These are phyloP conservation scores for Nebria ingens DNA, from an alignment of 1,140 invertebrate species.

Conservation along the genomic window DNA sequence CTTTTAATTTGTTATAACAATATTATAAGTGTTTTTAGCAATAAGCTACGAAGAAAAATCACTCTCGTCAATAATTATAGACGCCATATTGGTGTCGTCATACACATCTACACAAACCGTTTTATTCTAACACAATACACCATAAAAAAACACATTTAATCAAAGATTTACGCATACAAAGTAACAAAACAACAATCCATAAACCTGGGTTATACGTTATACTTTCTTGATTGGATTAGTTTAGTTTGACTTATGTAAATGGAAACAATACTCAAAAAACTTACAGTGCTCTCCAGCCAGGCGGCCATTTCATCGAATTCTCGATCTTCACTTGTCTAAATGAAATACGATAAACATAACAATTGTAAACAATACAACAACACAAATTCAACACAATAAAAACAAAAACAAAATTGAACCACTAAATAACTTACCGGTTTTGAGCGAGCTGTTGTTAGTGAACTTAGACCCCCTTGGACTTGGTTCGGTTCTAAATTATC, in stretches of 20 bases:
- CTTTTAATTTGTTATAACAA: no score
- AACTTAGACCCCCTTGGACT: slow-evolving; percentile 40
- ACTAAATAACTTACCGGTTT: slow-evolving; percentile 13
- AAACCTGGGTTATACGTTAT: no score
- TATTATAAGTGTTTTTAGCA: no score
- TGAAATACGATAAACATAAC: slow-evolving; percentile 27
- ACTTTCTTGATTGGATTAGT: background rate
- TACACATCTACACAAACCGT: background rate
- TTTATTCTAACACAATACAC: background rate
- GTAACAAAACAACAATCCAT: background rate
- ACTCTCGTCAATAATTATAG: no score
- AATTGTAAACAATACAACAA: slow-evolving; percentile 15
- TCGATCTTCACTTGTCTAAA: slow-evolving; percentile 60
- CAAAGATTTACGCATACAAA: no score
- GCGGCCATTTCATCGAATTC: slow-evolving; percentile 92
- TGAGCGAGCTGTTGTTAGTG: slow-evolving; percentile 26
- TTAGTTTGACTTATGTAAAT: slow-evolving; percentile 10
- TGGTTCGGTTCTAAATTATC: slow-evolving; percentile 58
- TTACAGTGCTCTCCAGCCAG: slow-evolving; percentile 58
- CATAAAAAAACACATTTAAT: background rate
- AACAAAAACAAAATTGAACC: slow-evolving; percentile 14
- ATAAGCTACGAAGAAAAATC: no score
- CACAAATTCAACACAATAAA: slow-evolving; percentile 11
- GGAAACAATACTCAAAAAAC: slow-evolving; percentile 16
- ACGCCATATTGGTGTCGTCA: background rate